Evolutionary conservation across 2,888 invertebrate species (phyloP), one percentile per base, ranked within the genome.

Genomic region (Agrenia bidenticulata): DNA sequence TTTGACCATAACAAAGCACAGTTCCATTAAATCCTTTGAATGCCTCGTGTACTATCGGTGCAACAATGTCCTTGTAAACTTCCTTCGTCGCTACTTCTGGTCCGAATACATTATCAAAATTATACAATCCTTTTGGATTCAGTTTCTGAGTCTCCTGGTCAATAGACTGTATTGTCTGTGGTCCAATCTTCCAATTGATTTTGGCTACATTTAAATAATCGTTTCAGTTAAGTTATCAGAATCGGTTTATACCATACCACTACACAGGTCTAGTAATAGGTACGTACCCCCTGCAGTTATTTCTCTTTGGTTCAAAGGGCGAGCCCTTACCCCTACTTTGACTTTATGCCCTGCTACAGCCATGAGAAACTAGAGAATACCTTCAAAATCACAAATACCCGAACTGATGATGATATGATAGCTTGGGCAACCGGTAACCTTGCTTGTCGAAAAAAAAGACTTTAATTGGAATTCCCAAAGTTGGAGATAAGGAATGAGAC

Each of bases 1-100:
- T 94, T 80, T 94, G 94, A 7, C 94, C 94, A 79, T 94, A 94
- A 0, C 93, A 92, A 81, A 94, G 92, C 72, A 94, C 87, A 0
- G 94, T 94, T 1, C 91, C 92, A 79, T 92, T 91, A 76, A 90
- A 87, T 1, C 92, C 92, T 69, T 85, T 84, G 15, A 89, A 82
- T 0, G 88, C 86, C 69, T 87, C 83, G 68, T 87, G 83, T 1
- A 91, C 86, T 69, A 91, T 87, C 0, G 89, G 88, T 75, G 85
- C 84, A 0, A 88, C 89, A 72, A 89, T 82, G 63, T 82, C 83
- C 70, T 87, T 79, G 78, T 89, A 92, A 0, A 91, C 84, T 58
- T 85, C 82, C 57, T 80, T 78, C 45, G 88, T 90, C 51, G 82
- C 82, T 19, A 83, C 81, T 2, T 81, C 78, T 66, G 83, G 81